Evolutionary conservation across 2,888 invertebrate genomes (phyloP).

Genomic region (Adelognathus sp.): DNA sequence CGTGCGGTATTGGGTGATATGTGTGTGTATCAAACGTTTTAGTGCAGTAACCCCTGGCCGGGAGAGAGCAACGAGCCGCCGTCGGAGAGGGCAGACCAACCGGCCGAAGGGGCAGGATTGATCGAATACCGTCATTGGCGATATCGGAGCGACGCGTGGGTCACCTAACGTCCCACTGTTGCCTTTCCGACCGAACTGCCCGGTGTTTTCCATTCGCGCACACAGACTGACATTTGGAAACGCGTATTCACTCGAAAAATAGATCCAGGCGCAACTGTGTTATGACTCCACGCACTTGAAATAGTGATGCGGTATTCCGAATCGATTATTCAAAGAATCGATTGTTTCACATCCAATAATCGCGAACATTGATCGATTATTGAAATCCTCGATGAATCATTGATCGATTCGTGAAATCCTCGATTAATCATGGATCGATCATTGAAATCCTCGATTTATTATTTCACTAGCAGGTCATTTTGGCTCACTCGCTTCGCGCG

Average conservation of each 20-base stretch:
- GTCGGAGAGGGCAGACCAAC: not conserved
- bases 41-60: not conserved
- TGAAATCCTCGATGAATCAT: no score
- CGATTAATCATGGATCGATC: no score
- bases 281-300: constrained; percentile 22
- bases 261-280: not conserved
- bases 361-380: no score
- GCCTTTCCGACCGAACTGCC: constrained; percentile 52
- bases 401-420: no score
- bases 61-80: not conserved
- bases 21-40: not conserved
- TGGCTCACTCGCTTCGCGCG: no score
- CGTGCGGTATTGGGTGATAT: not conserved
- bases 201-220: not conserved
- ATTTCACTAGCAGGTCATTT: no score
- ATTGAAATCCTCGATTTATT: no score
- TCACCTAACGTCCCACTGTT: constrained; percentile 63
- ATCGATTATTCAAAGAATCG: no score
- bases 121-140: constrained; percentile 66
- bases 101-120: constrained; percentile 17
- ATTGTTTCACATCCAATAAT: no score
- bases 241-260: not conserved
- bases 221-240: not conserved
- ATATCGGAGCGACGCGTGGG: constrained; percentile 68
- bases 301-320: no score